Conservation (phyloP, 64 coral and sea anemone genomes). For the Astreopora myriophthalma region DNA sequence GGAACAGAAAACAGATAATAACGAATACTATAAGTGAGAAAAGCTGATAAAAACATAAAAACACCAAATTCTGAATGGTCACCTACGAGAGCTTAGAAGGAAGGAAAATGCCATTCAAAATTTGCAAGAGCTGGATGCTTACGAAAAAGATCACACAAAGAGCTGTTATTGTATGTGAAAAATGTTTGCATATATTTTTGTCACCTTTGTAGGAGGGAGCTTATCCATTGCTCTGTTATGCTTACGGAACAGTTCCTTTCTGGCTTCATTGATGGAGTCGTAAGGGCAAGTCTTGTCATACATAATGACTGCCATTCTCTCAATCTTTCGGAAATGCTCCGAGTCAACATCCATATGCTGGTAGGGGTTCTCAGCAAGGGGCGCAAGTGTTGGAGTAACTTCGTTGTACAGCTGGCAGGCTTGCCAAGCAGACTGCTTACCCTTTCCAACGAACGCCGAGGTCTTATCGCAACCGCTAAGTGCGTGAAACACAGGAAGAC, state of each 20-base stretch:
- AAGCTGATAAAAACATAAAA: neutral
- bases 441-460: conserved; percentile 28
- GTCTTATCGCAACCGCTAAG: conserved; percentile 17
- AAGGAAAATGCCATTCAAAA: neutral
- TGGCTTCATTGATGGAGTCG: conserved; percentile 21
- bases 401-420: conserved; percentile 15
- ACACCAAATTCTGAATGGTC: neutral
- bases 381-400: conserved; percentile 22
- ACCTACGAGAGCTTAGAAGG: neutral
- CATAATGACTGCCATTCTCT: conserved; percentile 31
- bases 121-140: neutral
- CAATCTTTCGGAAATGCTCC: neutral
- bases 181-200: conserved; percentile 2
- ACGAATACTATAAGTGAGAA: neutral
- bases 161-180: neutral
- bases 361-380: conserved; percentile 37
- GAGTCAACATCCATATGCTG: conserved; percentile 1
- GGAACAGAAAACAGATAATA: neutral
- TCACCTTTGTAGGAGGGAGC: conserved; percentile 74
- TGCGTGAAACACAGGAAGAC: too few species aligned
- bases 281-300: conserved; percentile 60
- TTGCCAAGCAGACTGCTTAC: conserved; percentile 46
- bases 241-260: conserved; percentile 61
- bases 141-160: neutral
- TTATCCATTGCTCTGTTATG: conserved; percentile 62